Evolutionary conservation across 30 jellyfish, hydroid and myxozoan genomes (phyloP), one percentile per base, ranked within the genome.

Genomic region (Hydra vulgaris): DNA sequence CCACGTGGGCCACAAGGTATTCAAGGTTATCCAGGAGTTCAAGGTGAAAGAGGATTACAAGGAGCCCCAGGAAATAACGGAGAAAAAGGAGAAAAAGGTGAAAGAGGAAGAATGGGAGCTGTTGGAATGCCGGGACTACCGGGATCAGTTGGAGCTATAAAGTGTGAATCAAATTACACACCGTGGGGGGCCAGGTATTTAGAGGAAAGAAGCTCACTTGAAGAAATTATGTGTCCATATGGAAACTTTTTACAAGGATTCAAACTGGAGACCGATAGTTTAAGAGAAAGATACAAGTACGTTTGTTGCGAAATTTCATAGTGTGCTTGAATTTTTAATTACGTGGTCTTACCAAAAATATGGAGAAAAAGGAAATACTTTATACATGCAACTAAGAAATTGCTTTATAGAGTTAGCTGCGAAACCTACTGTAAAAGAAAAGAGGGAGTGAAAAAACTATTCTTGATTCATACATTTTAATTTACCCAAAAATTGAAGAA

Each of bases 91-190:
- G 71, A 66, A 70, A 81, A 68, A 73, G 97, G 97, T 7, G 74
- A 20, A 4, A 78, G 89, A 69, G 97, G 97, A 18, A 84, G 95
- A 21, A 76, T 95, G 27, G 97, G 97, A 22, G 89, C 97, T 15
- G 97, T 86, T 68, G 97, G 97, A 17, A 81, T 89, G 40, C 97
- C 97, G 17, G 97, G 97, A 17, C 81, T 89, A 16, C 97, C 97
- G 3, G 97, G 97, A 23, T 81, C 94, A 22, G 78, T 82, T 56
- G 97, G 95, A 19, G 83, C 77, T 23, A 82, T 89, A 8, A 26
- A 81, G 4, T 89, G 97, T 77, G 61, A 54, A 74, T 67, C 83
- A 20, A 79, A 88, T n/a, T 89, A 69, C 79, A 77, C 97, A 4
- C 82, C 75, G 18, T 89, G 97, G 97, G 70, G 83, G 1, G 75